A percentile compares a stretch with the other conserved stretches of the same genome.
Evolutionary conservation across 2,797 vertebrate genomes (phyloP).

Genomic region (Myoxocephalus aenaeus): DNA sequence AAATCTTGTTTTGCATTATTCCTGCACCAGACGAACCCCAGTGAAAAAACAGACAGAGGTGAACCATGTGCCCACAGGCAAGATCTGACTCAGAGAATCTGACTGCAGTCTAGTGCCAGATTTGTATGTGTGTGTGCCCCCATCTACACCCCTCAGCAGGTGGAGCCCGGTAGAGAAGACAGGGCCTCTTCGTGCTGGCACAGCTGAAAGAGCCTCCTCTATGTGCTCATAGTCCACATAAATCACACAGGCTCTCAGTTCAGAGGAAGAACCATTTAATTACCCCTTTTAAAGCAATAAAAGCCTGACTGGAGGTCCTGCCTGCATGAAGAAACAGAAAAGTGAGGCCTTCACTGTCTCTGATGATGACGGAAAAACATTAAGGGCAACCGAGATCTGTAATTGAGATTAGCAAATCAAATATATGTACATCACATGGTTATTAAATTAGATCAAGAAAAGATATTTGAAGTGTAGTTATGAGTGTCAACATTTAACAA

Average conservation of each 20-base stretch:
- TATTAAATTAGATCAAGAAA: conserved; percentile 32
- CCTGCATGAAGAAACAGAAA: conserved; percentile 49
- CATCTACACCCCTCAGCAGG: conserved; percentile 65
- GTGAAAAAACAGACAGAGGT: conserved; percentile 67
- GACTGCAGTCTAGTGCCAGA: conserved; percentile 65
- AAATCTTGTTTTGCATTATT: conserved; percentile 73
- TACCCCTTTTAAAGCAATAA: conserved; percentile 73
- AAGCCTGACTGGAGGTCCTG: conserved; percentile 57
- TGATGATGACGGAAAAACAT: conserved; percentile 37
- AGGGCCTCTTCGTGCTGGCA: conserved; percentile 55
- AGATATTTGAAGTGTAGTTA: conserved; percentile 5
- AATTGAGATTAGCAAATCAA: conserved; percentile 44
- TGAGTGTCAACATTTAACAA: conserved; percentile 12
- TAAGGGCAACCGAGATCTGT: conserved; percentile 28
- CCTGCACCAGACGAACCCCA: conserved; percentile 56
- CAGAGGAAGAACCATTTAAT: conserved; percentile 74
- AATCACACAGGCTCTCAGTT: conserved; percentile 68
- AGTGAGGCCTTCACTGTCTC: conserved; percentile 37
- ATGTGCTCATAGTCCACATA: conserved; percentile 58
- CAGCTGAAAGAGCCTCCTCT: conserved; percentile 62
- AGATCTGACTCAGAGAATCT: conserved; percentile 67
- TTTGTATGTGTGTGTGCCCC: conserved; percentile 7
- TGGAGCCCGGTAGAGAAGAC: conserved; percentile 42
- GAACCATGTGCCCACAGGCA: conserved; percentile 68
- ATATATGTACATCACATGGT: conserved; percentile 8